A percentile compares a stretch with the other conserved stretches of the same genome.
These are phyloP conservation scores for Incurvaria masculella DNA, from an alignment of 2,888 invertebrate species.

Conservation along the genomic window DNA sequence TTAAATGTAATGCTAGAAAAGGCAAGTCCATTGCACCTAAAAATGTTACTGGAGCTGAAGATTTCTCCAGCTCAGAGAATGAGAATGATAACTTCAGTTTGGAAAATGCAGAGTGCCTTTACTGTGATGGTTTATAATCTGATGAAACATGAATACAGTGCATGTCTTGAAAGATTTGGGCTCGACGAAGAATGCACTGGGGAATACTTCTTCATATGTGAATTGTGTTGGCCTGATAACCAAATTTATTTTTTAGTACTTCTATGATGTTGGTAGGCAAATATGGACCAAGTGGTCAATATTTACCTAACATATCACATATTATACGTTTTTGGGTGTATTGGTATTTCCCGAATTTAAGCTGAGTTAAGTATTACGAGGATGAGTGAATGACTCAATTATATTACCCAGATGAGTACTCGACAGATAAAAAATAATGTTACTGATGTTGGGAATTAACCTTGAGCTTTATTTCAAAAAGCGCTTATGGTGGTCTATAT, in stretches of 20 bases:
- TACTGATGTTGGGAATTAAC: neutral
- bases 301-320: neutral
- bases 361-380: neutral
- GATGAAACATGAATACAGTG: neutral
- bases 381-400: neutral
- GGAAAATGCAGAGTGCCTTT: slow-evolving; percentile 1
- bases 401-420: neutral
- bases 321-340: neutral
- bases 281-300: slow-evolving; percentile 1
- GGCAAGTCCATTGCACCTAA: neutral
- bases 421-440: neutral
- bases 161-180: neutral
- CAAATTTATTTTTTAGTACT: neutral
- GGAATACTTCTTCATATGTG: slow-evolving; percentile 1
- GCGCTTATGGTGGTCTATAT: neutral
- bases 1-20: neutral
- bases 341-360: neutral
- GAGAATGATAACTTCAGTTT: slow-evolving; percentile 1
- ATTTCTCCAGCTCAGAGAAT: neutral
- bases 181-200: neutral
- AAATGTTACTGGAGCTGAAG: neutral
- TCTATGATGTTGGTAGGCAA: neutral
- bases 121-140: neutral
- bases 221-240: neutral
- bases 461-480: neutral